These are phyloP conservation scores for Notarius quadriscutis DNA, from an alignment of 2,113 vertebrate species.

Conservation along the genomic window DNA sequence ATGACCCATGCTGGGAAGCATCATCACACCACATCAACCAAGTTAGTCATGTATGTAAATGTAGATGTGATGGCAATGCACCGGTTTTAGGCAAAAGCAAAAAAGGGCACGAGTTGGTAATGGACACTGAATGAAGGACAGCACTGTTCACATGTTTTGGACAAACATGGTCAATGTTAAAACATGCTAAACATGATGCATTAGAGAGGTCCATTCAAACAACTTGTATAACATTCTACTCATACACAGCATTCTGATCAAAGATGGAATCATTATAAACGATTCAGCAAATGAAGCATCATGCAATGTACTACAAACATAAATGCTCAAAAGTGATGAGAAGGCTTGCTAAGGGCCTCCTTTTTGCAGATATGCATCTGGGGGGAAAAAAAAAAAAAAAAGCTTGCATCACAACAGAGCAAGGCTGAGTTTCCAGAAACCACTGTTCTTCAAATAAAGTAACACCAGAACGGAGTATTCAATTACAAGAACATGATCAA, in stretches of 20 bases:
- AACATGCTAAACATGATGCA: constrained; percentile 30
- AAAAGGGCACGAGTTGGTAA: neutral
- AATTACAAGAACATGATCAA: neutral
- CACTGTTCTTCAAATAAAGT: neutral
- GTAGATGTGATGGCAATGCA: neutral
- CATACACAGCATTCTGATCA: neutral
- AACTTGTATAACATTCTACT: neutral
- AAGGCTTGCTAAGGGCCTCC: no score
- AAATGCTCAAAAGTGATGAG: neutral
- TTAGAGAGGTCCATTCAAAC: neutral
- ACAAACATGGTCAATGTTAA: constrained; percentile 34
- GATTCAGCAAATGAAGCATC: constrained; percentile 4
- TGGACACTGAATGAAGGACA: neutral
- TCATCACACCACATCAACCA: neutral
- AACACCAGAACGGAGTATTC: neutral
- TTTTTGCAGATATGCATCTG: neutral
- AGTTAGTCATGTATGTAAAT: neutral
- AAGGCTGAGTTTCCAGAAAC: constrained; percentile 19
- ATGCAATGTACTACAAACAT: constrained; percentile 23
- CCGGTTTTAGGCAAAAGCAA: neutral
- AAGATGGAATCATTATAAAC: neutral
- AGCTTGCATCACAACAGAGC: constrained; percentile 10
- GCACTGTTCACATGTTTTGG: constrained; percentile 37
- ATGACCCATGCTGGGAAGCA: neutral
- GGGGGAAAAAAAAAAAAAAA: neutral